These are phyloP conservation scores for Aricia agestis DNA, from an alignment of 1,140 invertebrate genomes.

Conservation along the genomic window DNA sequence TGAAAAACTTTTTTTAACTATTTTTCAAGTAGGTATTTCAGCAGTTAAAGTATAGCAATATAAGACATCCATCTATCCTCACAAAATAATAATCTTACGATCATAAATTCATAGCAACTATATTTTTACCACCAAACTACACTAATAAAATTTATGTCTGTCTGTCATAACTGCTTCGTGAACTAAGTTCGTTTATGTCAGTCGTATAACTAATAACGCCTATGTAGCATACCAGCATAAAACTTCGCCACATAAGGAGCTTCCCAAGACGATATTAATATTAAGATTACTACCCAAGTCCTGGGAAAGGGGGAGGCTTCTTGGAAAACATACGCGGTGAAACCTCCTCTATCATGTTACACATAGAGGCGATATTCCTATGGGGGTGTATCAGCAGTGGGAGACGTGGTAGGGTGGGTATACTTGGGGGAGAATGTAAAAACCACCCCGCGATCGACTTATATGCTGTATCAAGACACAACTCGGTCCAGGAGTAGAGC, in stretches of 20 bases:
- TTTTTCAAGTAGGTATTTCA: too few relatives aligned
- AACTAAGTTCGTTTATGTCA: slow-evolving; percentile 16
- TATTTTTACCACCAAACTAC: background rate
- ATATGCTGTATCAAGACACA: slow-evolving; percentile 73
- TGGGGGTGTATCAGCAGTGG: slow-evolving; percentile 23
- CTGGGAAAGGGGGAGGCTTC: slow-evolving; percentile 40
- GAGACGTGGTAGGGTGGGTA: slow-evolving; percentile 49
- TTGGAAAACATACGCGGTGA: slow-evolving; percentile 18
- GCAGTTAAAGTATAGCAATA: too few relatives aligned
- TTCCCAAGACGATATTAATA: slow-evolving; percentile 72
- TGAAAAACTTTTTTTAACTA: too few relatives aligned
- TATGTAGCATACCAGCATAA: slow-evolving; percentile 54
- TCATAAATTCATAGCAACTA: background rate
- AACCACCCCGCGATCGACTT: slow-evolving; percentile 76
- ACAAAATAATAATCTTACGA: too few relatives aligned
- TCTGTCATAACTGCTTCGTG: background rate
- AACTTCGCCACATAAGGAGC: slow-evolving; percentile 60
- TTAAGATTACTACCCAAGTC: slow-evolving; percentile 65
- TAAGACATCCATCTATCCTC: too few relatives aligned
- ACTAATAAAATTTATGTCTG: background rate
- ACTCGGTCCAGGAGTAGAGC: slow-evolving; percentile 27
- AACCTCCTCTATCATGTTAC: slow-evolving; percentile 16
- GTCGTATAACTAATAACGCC: slow-evolving; percentile 34
- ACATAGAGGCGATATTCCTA: slow-evolving; percentile 32
- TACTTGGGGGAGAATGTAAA: slow-evolving; percentile 71